Percentiles rank a stretch among this genome's conserved stretches.
These are phyloP conservation scores for Pachypanchax playfairii DNA, from an alignment of 2,113 vertebrate species.

Conservation along the genomic window DNA sequence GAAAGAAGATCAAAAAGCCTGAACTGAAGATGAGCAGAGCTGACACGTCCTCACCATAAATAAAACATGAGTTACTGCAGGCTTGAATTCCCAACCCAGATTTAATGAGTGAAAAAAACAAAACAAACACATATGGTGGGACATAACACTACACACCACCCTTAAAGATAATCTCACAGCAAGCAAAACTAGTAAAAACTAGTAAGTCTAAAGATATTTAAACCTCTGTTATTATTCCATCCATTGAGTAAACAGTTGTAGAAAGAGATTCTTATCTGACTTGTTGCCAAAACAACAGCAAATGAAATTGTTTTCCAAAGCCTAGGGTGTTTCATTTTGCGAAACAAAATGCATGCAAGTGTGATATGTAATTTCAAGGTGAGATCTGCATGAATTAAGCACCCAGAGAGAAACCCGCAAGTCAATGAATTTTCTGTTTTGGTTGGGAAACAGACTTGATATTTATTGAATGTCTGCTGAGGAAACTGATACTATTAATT, in stretches of 20 bases:
- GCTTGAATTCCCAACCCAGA: slow-evolving; percentile 65
- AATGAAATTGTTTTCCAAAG: slow-evolving; percentile 33
- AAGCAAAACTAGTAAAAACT: slow-evolving; percentile 17
- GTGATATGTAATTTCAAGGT: slow-evolving; percentile 40
- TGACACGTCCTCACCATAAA: slow-evolving; percentile 71
- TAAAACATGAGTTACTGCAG: slow-evolving; percentile 75
- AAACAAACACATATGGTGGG: slow-evolving; percentile 71
- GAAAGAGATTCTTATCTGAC: slow-evolving; percentile 2
- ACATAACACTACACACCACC: slow-evolving; percentile 36
- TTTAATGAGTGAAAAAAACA: slow-evolving; percentile 67
- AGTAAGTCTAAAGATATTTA: slow-evolving; percentile 45
- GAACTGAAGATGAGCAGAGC: slow-evolving; percentile 65
- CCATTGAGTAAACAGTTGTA: slow-evolving; percentile 25
- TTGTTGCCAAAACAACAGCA: background rate
- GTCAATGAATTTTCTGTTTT: background rate
- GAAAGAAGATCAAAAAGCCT: slow-evolving; percentile 79
- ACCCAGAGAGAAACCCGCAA: background rate
- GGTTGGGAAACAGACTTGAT: background rate
- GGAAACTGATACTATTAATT: too few species aligned
- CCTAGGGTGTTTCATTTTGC: slow-evolving; percentile 21
- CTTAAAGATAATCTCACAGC: slow-evolving; percentile 53
- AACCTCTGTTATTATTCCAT: slow-evolving; percentile 38
- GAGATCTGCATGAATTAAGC: slow-evolving; percentile 11
- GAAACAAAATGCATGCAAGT: slow-evolving; percentile 20
- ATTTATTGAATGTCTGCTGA: too few species aligned